Conservation (phyloP, 2,888 invertebrate genomes). For the Erebia palarica region DNA sequence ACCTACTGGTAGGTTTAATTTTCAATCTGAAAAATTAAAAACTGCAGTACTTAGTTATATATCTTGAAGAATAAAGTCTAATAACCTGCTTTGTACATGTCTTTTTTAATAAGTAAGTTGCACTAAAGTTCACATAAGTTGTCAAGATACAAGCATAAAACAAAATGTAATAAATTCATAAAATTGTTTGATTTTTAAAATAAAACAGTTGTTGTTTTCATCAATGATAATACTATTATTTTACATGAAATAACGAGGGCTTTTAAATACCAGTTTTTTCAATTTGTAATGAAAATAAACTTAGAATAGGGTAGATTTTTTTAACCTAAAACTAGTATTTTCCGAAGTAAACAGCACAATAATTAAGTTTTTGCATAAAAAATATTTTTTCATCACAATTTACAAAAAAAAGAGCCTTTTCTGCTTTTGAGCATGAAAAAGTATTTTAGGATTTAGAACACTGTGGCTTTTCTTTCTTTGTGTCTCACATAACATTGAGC, state of each 20-base stretch:
- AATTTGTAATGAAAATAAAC: too few relatives aligned
- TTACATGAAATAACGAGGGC: background rate
- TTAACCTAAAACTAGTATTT: too few relatives aligned
- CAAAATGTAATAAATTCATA: constrained; percentile 53
- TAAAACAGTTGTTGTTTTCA: constrained; percentile 32
- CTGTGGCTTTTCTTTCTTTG: too few relatives aligned
- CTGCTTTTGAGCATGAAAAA: too few relatives aligned
- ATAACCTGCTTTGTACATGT: constrained; percentile 65
- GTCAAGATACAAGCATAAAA: constrained; percentile 52
- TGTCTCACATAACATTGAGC: too few relatives aligned
- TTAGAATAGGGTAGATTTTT: too few relatives aligned
- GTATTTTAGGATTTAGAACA: too few relatives aligned
- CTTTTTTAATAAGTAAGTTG: constrained; percentile 60
- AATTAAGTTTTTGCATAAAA: too few relatives aligned
- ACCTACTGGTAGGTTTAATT: constrained; percentile 15
- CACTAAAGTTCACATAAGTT: constrained; percentile 51
- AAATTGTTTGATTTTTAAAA: constrained; percentile 55
- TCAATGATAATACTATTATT: constrained; percentile 13
- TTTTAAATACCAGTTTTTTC: too few relatives aligned
- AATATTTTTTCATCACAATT: too few relatives aligned
- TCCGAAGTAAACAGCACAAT: too few relatives aligned
- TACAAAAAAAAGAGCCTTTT: too few relatives aligned
- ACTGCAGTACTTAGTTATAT: constrained; percentile 20
- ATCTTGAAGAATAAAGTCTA: constrained; percentile 62
- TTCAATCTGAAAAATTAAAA: constrained; percentile 39